phyloP scores from a whole-genome alignment of 2,113 vertebrate genomes.

The Oophaga pumilio region DNA sequence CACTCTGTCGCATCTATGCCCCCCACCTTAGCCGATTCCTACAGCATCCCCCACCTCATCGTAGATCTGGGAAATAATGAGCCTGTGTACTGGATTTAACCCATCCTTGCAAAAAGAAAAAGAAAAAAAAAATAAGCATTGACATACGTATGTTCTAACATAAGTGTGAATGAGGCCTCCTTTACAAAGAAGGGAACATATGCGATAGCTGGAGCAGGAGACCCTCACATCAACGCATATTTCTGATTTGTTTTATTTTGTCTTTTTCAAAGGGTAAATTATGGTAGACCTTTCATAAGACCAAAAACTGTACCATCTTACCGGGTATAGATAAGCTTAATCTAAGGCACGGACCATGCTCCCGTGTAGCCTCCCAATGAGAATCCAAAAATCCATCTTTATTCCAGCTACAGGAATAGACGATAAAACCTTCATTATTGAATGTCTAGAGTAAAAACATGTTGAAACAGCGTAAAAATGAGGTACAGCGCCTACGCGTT shows the following conservation, averaged over 20 bases:
- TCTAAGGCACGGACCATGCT: too few relatives aligned
- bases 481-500: too few relatives aligned
- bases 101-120: not conserved
- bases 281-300: too few relatives aligned
- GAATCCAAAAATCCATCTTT: too few relatives aligned
- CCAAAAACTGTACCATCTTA: too few relatives aligned
- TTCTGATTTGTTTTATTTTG: not conserved
- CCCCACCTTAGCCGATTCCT: slow-evolving; percentile 35
- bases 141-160: not conserved
- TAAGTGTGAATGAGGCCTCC: not conserved
- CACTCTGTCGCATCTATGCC: slow-evolving; percentile 44
- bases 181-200: not conserved
- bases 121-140: not conserved
- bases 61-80: slow-evolving; percentile 41
- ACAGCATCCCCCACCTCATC: slow-evolving; percentile 46
- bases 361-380: too few relatives aligned
- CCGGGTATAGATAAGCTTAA: too few relatives aligned
- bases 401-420: too few relatives aligned
- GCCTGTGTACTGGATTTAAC: slow-evolving; percentile 43
- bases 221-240: not conserved
- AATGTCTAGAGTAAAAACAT: too few relatives aligned
- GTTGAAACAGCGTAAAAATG: too few relatives aligned
- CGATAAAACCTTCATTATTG: too few relatives aligned
- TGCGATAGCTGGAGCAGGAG: not conserved
- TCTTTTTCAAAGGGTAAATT: too few relatives aligned